Conservation (phyloP, 2,113 vertebrate genomes). For the Willisornis vidua region DNA sequence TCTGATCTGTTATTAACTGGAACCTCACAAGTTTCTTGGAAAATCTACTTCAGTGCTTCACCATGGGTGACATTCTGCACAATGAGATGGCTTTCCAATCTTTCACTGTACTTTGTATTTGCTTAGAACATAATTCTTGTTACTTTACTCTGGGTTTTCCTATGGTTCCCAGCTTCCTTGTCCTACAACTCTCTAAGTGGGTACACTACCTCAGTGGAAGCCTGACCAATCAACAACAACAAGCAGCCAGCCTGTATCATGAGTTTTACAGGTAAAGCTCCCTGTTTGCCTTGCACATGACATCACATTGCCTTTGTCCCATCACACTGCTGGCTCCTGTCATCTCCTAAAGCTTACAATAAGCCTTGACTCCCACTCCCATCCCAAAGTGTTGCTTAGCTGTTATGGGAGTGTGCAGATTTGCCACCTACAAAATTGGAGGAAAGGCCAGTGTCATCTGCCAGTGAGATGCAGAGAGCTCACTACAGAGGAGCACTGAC, state of each 20-base stretch:
- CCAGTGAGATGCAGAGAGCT: neutral
- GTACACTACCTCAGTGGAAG: neutral
- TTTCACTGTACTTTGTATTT: fast-evolving
- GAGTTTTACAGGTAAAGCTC: neutral
- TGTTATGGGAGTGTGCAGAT: neutral
- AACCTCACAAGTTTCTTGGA: neutral
- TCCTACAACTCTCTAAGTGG: neutral
- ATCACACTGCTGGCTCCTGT: neutral
- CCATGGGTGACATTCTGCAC: neutral
- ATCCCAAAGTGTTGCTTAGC: neutral
- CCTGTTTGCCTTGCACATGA: neutral
- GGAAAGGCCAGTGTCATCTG: neutral
- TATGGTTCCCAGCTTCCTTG: neutral
- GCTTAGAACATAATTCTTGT: neutral
- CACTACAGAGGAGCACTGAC: neutral
- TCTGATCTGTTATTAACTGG: neutral
- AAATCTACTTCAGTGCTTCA: neutral
- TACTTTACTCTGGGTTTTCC: neutral
- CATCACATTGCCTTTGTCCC: neutral
- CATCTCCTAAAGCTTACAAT: neutral
- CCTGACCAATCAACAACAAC: neutral
- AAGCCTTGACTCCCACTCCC: neutral
- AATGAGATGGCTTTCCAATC: neutral
- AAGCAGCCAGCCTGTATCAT: neutral
- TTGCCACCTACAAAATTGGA: neutral